phyloP scores from a whole-genome alignment of 2,797 vertebrate genomes.

The Thalassophryne amazonica region DNA sequence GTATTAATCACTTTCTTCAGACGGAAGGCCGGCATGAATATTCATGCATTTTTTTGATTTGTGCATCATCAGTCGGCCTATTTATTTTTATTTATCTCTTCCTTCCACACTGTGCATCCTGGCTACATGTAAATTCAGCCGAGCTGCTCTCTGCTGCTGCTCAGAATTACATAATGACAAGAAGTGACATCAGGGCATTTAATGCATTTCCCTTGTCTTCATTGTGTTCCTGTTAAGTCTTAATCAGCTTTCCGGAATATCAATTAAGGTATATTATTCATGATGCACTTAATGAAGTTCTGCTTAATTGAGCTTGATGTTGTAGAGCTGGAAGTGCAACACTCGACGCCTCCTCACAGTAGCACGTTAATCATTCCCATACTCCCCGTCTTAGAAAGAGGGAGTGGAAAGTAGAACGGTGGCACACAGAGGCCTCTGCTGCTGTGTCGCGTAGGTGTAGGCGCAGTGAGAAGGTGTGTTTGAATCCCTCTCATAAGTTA shows the following conservation, averaged over 20 bases:
- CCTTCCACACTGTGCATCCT: conserved; percentile 18
- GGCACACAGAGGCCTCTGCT: conserved; percentile 14
- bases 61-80: conserved; percentile 43
- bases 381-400: conserved; percentile 5
- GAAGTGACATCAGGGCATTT: neutral
- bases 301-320: conserved; percentile 41
- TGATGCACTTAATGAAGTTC: conserved; percentile 53
- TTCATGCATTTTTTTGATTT: conserved; percentile 47
- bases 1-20: conserved; percentile 41
- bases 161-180: conserved; percentile 2
- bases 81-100: neutral
- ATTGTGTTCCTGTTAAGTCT: conserved; percentile 49
- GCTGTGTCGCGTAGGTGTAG: conserved; percentile 29
- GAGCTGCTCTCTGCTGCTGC: conserved; percentile 7
- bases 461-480: conserved; percentile 42
- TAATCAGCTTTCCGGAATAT: conserved; percentile 50
- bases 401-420: neutral
- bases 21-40: conserved; percentile 60
- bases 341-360: conserved; percentile 32
- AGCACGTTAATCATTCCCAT: conserved; percentile 43
- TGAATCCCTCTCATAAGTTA: conserved; percentile 22
- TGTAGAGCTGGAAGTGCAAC: conserved; percentile 23
- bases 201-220: conserved; percentile 47
- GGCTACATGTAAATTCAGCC: conserved; percentile 26
- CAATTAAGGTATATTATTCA: conserved; percentile 66